phyloP scores from a whole-genome alignment of 2,888 invertebrate genomes.

The Ditylenchus weischeri region DNA sequence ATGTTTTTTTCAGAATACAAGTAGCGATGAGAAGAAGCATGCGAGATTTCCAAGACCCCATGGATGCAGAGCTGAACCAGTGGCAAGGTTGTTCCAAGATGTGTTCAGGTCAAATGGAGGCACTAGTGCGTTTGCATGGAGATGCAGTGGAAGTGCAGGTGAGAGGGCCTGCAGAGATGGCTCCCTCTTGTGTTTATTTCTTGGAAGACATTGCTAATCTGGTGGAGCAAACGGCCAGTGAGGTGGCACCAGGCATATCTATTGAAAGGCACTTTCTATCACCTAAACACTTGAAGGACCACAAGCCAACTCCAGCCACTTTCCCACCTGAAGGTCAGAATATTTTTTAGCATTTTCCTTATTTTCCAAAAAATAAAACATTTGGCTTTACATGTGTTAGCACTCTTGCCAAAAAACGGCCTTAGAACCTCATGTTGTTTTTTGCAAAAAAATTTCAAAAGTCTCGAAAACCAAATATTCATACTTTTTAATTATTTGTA shows the following conservation, averaged over 20 bases:
- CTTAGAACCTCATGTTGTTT: too few species aligned
- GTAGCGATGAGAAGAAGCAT: constrained; percentile 67
- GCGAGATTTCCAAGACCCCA: constrained; percentile 63
- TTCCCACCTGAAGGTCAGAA: constrained; percentile 43
- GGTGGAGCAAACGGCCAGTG: constrained; percentile 66
- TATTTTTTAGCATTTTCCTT: too few species aligned
- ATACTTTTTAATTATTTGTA: too few species aligned
- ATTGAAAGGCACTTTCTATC: constrained; percentile 70
- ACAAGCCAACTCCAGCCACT: constrained; percentile 42
- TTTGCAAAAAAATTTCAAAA: too few species aligned
- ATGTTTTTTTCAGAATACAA: constrained; percentile 58
- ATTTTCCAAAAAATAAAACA: too few species aligned
- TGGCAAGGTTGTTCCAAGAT: constrained; percentile 68
- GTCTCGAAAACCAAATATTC: too few species aligned
- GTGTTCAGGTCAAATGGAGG: constrained; percentile 70
- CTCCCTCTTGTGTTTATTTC: constrained; percentile 66
- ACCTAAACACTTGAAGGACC: constrained; percentile 58
- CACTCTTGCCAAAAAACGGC: too few species aligned
- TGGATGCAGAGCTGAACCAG: constrained; percentile 71
- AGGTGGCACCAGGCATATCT: constrained; percentile 70
- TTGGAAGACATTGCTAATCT: constrained; percentile 65
- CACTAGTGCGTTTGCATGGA: constrained; percentile 64
- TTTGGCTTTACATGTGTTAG: too few species aligned
- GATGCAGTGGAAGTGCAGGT: constrained; percentile 41
- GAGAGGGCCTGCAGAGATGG: constrained; percentile 60